A percentile compares a stretch with the other conserved stretches of the same genome.
phyloP scores from a whole-genome alignment of 2,888 invertebrate genomes.

The Lasioglossum malachurum region DNA sequence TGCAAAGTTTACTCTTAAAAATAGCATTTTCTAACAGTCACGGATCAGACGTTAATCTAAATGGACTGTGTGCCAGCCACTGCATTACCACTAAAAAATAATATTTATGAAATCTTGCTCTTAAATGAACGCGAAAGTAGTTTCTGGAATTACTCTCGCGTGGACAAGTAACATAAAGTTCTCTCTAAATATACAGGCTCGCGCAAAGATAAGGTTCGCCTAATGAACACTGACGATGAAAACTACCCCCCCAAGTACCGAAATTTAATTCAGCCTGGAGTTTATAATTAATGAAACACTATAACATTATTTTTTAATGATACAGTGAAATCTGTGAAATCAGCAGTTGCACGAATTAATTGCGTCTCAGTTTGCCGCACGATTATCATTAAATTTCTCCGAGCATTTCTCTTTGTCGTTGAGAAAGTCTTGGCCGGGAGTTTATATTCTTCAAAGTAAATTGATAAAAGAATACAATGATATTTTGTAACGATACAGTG shows the following conservation, averaged over 20 bases:
- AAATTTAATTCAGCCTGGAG: neutral
- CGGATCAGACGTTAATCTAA: neutral
- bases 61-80: neutral
- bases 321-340: neutral
- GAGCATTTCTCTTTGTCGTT: neutral
- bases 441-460: too few species aligned
- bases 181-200: neutral
- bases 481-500: neutral
- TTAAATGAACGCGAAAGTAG: neutral
- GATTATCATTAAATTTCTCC: neutral
- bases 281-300: neutral
- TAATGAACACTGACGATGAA: neutral
- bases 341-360: neutral
- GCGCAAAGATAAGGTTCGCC: neutral
- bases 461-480: neutral
- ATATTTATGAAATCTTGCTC: neutral
- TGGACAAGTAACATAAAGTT: slow-evolving; percentile 1
- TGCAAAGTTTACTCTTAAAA: neutral
- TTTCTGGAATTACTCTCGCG: slow-evolving; percentile 9
- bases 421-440: neutral
- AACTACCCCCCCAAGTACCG: neutral
- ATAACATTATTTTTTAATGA: neutral
- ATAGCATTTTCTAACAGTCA: neutral
- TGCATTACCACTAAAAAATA: neutral
- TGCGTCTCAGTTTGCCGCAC: neutral